phyloP scores from a whole-genome alignment of 2,113 vertebrate species.

The Pedetes capensis region DNA sequence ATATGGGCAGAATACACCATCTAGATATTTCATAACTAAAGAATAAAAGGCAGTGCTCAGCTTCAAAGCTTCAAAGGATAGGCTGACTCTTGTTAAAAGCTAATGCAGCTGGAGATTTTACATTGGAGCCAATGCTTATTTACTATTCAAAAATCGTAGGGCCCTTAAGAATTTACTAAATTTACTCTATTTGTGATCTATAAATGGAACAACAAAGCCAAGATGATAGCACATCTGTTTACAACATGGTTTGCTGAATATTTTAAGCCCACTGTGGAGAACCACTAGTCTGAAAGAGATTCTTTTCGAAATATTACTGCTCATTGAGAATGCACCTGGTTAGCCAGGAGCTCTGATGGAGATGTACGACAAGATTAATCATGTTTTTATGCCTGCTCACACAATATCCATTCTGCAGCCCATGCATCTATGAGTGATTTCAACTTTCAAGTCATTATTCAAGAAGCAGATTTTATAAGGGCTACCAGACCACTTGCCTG shows the following conservation, averaged over 20 bases:
- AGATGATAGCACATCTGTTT: neutral
- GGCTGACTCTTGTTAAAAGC: neutral
- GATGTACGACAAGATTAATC: neutral
- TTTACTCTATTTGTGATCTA: neutral
- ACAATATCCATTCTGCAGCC: neutral
- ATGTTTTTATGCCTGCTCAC: too few relatives aligned
- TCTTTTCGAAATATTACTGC: neutral
- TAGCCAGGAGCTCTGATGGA: neutral
- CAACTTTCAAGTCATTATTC: neutral
- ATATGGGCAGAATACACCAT: neutral
- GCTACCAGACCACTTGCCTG: too few relatives aligned
- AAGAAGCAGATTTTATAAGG: neutral
- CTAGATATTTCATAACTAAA: too few relatives aligned
- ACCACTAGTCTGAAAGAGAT: neutral
- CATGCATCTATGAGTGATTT: neutral
- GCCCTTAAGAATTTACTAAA: neutral
- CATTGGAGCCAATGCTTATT: neutral
- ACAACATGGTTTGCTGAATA: neutral
- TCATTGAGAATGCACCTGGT: neutral
- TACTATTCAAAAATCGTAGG: neutral
- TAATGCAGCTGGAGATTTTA: neutral
- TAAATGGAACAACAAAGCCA: neutral
- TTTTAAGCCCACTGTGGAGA: conserved; percentile 12
- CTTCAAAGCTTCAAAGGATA: neutral
- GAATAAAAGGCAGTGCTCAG: neutral